Base-by-base conservation (phyloP, 2,888 invertebrate species). In the Dolichopus griseipennis region DNA sequence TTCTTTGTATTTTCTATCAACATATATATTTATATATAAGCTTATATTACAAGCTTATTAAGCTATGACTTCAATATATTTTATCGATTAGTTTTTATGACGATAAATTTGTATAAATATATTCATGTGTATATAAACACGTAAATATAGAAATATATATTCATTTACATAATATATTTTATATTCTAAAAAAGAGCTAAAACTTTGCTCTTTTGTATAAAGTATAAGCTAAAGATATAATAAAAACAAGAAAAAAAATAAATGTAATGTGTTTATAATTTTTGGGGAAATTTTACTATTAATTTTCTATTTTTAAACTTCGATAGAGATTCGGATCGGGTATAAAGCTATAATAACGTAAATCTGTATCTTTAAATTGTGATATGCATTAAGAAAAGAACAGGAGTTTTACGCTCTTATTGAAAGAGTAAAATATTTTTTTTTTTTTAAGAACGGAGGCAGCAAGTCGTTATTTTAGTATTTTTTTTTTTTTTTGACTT, bases 301-400 rank as follows among this genome's bases (percentile, higher is more conserved):
- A 15, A 43, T 43, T 41, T 52, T 52, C 52, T 52, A 52, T 52
- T 52, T 52, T 52, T 52, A 52, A 41, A 52, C 52, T 52, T 52
- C 52, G 52, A 52, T 7, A 52, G 52, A 52, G 52, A 52, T 52
- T 52, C 52, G 52, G 52, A 52, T 52, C 52, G 52, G 52, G 18
- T 52, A n/a, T 52, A 52, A 52, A 52, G 52, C 52, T 52, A 52
- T 52, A 52, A 52, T 52, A 52, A 52, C 52, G 52, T 52, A 52
- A 52, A 52, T 52, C 52, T 52, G 52, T 52, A 52, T 52, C 52
- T 52, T 52, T 52, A 15, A 52, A 6, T 52, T 52, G 41, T 41
- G 15, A 52, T 52, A 52, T 52, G 52, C 52, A 52, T 52, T 52
- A 52, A 52, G 52, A 52, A 52, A 52, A 52, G 52, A 52, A 52